Base-by-base conservation (phyloP, 2,113 vertebrate species). In the Lathamus discolor region DNA sequence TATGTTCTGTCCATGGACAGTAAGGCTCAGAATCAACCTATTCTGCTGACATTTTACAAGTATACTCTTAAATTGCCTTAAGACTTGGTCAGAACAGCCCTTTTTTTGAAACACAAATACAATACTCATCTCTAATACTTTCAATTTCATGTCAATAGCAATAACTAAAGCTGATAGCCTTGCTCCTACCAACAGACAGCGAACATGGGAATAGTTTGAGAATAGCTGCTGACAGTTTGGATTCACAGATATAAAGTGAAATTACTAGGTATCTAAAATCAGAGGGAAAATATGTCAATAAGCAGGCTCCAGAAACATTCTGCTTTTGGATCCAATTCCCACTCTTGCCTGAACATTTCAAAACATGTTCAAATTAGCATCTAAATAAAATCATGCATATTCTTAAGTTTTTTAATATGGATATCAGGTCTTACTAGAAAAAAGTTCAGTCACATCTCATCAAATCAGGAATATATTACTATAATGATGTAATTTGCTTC, bases 381-480 rank as follows among this genome's bases (percentile, higher is more conserved):
- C 25, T 88, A 41, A 96, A 91, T 88, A 91, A 83, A 95, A 88
- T 83, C 18, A 95, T 72, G 52, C 51, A 76, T 68, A 90, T 72
- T 88, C 73, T 84, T 75, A 78, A 68, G 46, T 54, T 22, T 66
- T 93, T 86, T 84, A 94, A 72, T 83, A 79, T 41, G 37, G 67
- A 57, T 92, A 94, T 62, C 43, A 74, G n/a, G 49, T 86, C 46
- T 95, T 68, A 92, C 66, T 73, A 83, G 49, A 90, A 96, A 92
- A 31, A 64, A 1, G 5, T 28, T 82, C 31, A 73, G 74, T 83
- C 73, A 66, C 79, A 85, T 86, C 90, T 93, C 69, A 91, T 79
- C 73, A 87, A 68, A 93, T 68, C 95, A 92, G 33, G 41, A 95
- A 96, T 88, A 84, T 6, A 92, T 81, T 78, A 93, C 68, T 93